Evolutionary conservation across 1,140 invertebrate species (phyloP).

Genomic region (Tetragnatha versicolor): DNA sequence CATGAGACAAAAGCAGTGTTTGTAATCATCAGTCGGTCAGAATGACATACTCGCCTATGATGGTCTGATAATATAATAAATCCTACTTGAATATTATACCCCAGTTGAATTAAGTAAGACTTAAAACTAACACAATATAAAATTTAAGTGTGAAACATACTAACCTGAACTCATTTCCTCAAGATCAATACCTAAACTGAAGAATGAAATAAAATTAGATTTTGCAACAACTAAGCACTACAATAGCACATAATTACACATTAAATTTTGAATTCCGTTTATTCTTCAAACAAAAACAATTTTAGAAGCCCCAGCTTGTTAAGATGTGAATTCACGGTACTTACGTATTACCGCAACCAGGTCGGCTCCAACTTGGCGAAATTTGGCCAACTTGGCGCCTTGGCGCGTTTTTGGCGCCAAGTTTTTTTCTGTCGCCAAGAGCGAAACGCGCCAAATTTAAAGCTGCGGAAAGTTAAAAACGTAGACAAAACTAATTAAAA

Average conservation of each 20-base stretch:
- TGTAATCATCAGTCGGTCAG: not conserved
- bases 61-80: not conserved
- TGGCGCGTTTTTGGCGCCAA: too few species aligned
- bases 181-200: conserved; percentile 18
- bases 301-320: not conserved
- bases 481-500: too few species aligned
- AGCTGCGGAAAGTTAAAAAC: too few species aligned
- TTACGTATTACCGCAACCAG: too few species aligned
- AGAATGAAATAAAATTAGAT: not conserved
- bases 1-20: not conserved
- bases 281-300: not conserved
- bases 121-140: not conserved
- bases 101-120: not conserved
- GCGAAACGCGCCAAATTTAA: too few species aligned
- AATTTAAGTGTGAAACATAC: not conserved
- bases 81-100: too few species aligned
- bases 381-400: too few species aligned
- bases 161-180: conserved; percentile 13
- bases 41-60: not conserved
- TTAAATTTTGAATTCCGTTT: not conserved
- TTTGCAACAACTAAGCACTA: too few species aligned
- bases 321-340: too few species aligned
- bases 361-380: too few species aligned
- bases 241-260: not conserved
- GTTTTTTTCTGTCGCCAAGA: too few species aligned